Base-by-base conservation (phyloP, 2,888 invertebrate species). In the Calameuta pallipes region DNA sequence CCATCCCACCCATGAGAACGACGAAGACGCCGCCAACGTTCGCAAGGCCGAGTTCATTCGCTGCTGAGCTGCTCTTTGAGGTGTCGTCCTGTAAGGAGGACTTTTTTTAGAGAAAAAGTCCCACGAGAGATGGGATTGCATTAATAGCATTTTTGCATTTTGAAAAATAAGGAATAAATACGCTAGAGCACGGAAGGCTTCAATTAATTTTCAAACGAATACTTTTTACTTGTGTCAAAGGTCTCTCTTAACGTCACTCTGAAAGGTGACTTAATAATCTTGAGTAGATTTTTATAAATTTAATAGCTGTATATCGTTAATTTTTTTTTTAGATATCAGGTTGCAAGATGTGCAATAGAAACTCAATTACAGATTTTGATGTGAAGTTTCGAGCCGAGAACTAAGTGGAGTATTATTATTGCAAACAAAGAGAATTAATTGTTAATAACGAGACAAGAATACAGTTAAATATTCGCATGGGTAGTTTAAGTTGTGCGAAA, bases 11-110 rank as follows among this genome's bases (percentile, higher is more conserved):
- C 95, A 98, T 96, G 76, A 98, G 94, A 0, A 98, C 98, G n/a
- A 98, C 97, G 92, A 98, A 98, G 9, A 98, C 98, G 6, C 98
- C 98, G 69, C 98, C 98, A 35, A 98, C 98, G 92, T 99, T 99
- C 68, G 98, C 97, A 85, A 99, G 93, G 0, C 98, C 98, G 81
- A 99, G 93, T 92, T 97, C 97, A 92, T 97, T 97, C 74, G 97
- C 97, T 0, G 97, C 95, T 80, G 96, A 96, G 82, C 96, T 96
- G 30, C 96, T 95, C 90, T 97, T 97, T 68, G 96, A 95, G 73
- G 96, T 95, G 86, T 97, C 97, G 84, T 97, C 96, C 96, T 96
- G 87, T 69, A 90, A 90, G 82, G 80, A 75, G 41, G 74, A 73
- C 79, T 82, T 81, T 75, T 56, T 56, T 56, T 56, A 56, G 56